Evolutionary conservation across 2,113 vertebrate genomes (phyloP).

Genomic region (Gymnarchus niloticus): DNA sequence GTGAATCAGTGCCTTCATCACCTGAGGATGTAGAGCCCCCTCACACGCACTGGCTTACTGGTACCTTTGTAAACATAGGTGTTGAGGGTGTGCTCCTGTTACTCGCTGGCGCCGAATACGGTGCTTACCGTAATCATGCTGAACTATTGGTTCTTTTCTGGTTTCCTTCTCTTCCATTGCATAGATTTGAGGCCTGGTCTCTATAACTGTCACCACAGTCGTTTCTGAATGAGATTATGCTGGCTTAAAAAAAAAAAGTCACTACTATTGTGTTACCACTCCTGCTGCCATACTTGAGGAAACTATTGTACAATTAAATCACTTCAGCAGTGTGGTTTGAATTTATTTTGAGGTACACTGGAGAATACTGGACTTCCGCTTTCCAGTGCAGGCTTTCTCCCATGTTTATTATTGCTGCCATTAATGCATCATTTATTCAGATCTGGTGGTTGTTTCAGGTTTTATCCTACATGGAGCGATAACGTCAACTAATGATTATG

Average conservation of each 20-base stretch:
- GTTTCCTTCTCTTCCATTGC: neutral
- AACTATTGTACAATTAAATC: slow-evolving; percentile 48
- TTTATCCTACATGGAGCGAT: neutral
- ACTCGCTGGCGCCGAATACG: neutral
- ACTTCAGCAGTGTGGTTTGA: slow-evolving; percentile 16
- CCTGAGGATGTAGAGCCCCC: no score
- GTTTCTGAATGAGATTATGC: slow-evolving; percentile 48
- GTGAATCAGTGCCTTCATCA: neutral
- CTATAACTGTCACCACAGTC: slow-evolving; percentile 22
- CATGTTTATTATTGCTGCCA: neutral
- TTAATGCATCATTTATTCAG: neutral
- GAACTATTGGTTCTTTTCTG: neutral
- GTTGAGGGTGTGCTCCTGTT: neutral
- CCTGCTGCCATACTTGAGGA: slow-evolving; percentile 46
- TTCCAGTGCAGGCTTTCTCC: no score
- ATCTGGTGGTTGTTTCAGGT: neutral
- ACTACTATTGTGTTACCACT: slow-evolving; percentile 50
- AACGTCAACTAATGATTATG: neutral
- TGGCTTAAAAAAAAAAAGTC: slow-evolving; percentile 44
- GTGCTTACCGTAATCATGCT: neutral
- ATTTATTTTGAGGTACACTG: slow-evolving; percentile 25
- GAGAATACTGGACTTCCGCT: neutral
- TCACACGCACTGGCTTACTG: neutral
- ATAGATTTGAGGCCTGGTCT: neutral
- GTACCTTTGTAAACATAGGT: neutral